A percentile compares a stretch with the other conserved stretches of the same genome.
Evolutionary conservation across 2,888 invertebrate species (phyloP).

Genomic region (Lysandra coridon): DNA sequence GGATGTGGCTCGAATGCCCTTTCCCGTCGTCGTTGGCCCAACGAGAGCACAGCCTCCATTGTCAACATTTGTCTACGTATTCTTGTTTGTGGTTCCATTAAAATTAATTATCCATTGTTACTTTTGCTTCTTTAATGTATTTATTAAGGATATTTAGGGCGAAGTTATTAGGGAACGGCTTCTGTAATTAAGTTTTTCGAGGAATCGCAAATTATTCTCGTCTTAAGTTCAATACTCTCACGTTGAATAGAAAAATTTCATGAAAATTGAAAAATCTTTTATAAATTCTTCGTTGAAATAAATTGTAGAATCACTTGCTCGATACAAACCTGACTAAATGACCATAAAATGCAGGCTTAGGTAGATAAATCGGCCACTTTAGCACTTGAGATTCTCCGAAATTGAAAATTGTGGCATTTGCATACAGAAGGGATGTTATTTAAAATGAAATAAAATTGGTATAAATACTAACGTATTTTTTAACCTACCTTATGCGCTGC

Average conservation of each 20-base stretch:
- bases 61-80: constrained; percentile 29
- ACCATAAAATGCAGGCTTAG: constrained; percentile 1
- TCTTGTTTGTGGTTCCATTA: constrained; percentile 26
- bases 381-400: constrained; percentile 5
- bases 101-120: constrained; percentile 30
- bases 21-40: constrained; percentile 34
- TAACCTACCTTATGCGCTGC: too few species aligned
- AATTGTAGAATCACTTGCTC: neutral
- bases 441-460: neutral
- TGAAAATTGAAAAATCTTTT: neutral
- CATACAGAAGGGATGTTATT: neutral
- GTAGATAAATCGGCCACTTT: constrained; percentile 4
- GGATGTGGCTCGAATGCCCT: constrained; percentile 40
- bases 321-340: neutral
- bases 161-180: neutral
- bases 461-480: too few species aligned
- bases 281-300: neutral
- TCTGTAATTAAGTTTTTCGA: neutral
- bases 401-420: constrained; percentile 27
- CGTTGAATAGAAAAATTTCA: neutral
- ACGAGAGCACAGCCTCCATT: constrained; percentile 25
- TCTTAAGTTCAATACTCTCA: neutral
- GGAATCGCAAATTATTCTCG: neutral
- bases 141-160: neutral
- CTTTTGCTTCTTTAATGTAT: constrained; percentile 7